Base-by-base conservation (phyloP, 2,888 invertebrate species). In the Melanostoma scalare region DNA sequence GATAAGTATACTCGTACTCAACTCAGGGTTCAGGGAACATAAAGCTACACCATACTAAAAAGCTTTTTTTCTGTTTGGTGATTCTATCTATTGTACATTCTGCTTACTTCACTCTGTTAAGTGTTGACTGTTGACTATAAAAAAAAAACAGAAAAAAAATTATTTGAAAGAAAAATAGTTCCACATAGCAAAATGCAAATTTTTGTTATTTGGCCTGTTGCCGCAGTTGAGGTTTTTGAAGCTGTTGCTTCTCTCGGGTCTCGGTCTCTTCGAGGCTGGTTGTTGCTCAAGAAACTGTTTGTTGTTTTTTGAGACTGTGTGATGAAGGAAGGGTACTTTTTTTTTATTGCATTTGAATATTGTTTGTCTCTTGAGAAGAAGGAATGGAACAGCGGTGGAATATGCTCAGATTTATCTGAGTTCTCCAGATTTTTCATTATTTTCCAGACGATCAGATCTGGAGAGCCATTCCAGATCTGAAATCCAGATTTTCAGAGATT, bases 21-120 rank as follows among this genome's bases (percentile, higher is more conserved):
- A 50, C 79, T 58, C 73, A 68, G 68, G 44, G 77, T 72, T 56
- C 67, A 77, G 48, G 71, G 71, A 69, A 76, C 67, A 78, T 38
- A 65, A 55, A 61, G 46, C 42, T 55, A 52, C 30, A 55, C 53
- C 33, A 76, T 50, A 60, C 48, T 63, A 2, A n/a, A 10, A 50
- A 38, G 60, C 36, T 52, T 65, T 42, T 52, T 9, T 42, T 44
- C 46, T 38, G 20, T 50, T 46, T 61, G 38, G 50, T 46, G 31
- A 46, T 63, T 44, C 35, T 69, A n/a, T 35, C 46, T 36, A 38
- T 30, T 60, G 71, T 60, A 33, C 46, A 46, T 63, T 61, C 20
- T n/a, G 58, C 55, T 63, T 40, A 69, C 31, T 75, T 9, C 48
- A 30, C 63, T 56, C n/a, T 55, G 46, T 40, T 8, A 55, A 1